These are phyloP conservation scores for Triops cancriformis DNA, from an alignment of 1,140 invertebrate genomes.

Conservation along the genomic window DNA sequence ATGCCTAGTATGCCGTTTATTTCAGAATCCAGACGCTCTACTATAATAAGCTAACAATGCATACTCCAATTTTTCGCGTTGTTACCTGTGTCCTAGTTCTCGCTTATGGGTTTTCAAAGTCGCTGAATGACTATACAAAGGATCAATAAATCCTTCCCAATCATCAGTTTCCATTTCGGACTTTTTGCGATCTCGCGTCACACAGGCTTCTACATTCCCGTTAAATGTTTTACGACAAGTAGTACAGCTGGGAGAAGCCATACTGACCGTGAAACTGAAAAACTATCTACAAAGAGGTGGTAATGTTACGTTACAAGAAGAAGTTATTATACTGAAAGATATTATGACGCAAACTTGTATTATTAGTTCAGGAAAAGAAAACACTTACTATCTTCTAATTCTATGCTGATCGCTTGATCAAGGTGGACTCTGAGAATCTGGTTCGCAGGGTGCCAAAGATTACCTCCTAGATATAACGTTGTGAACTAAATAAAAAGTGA, in stretches of 20 bases:
- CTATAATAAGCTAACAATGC: too few species aligned
- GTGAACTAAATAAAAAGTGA: too few species aligned
- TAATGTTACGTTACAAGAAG: neutral
- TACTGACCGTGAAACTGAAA: neutral
- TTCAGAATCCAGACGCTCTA: too few species aligned
- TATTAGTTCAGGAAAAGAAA: too few species aligned
- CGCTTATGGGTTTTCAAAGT: conserved; percentile 20
- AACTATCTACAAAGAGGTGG: neutral
- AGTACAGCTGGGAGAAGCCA: neutral
- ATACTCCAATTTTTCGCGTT: neutral
- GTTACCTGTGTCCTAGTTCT: conserved; percentile 26
- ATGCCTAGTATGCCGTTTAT: neutral
- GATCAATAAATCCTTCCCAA: conserved; percentile 10
- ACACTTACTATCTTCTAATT: too few species aligned
- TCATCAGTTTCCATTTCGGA: conserved; percentile 1
- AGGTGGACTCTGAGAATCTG: too few species aligned
- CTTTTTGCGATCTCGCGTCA: neutral
- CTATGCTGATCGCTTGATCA: too few species aligned
- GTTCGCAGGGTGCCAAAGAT: too few species aligned
- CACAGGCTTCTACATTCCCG: neutral
- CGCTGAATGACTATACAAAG: neutral
- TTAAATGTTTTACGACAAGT: neutral
- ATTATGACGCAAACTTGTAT: too few species aligned
- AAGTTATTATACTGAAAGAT: too few species aligned
- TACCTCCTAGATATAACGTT: too few species aligned